phyloP scores from a whole-genome alignment of 2,888 invertebrate genomes.

The Chalcosyrphus nemorum region DNA sequence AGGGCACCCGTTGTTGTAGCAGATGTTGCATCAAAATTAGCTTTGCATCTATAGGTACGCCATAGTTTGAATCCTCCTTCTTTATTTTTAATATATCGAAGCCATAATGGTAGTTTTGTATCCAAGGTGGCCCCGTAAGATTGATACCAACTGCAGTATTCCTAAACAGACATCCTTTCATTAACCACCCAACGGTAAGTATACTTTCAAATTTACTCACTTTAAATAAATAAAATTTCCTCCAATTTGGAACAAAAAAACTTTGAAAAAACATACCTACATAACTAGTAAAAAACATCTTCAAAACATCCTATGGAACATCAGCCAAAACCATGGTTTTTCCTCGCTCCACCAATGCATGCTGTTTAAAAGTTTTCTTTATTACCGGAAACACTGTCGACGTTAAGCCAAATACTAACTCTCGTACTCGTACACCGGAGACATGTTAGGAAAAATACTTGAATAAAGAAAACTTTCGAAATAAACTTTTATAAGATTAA shows the following conservation, averaged over 20 bases:
- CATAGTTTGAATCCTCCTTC: no score
- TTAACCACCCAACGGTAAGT: neutral
- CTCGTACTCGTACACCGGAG: neutral
- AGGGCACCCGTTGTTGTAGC: no score
- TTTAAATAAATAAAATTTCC: slow-evolving; percentile 8
- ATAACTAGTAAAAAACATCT: slow-evolving; percentile 2
- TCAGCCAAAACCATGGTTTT: neutral
- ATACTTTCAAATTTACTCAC: neutral
- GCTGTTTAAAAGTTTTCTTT: slow-evolving; percentile 5
- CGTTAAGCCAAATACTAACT: neutral
- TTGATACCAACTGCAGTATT: neutral
- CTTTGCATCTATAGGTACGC: no score
- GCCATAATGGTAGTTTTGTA: neutral
- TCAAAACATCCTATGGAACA: neutral
- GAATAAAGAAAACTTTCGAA: neutral
- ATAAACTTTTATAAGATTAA: neutral
- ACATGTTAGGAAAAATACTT: neutral
- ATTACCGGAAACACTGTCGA: neutral
- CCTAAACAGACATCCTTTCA: neutral
- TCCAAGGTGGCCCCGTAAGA: neutral
- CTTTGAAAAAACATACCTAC: neutral
- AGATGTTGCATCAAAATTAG: no score
- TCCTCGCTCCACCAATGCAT: neutral
- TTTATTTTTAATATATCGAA: no score
- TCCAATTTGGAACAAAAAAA: slow-evolving; percentile 15